Conservation (phyloP, 2,888 invertebrate genomes). For the Folsomia candida region DNA sequence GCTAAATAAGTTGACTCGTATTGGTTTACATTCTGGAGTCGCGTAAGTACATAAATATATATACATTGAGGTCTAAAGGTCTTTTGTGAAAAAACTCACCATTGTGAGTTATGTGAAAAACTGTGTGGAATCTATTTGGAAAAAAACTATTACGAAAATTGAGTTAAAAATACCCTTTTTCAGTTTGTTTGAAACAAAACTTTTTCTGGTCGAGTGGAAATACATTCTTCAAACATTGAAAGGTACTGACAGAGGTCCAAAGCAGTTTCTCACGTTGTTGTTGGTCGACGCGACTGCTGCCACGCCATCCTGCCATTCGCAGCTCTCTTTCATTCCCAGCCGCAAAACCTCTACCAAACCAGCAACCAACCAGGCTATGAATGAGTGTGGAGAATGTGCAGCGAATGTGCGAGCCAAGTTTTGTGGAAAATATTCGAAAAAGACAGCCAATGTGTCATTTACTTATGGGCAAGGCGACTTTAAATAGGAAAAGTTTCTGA, state of each 20-base stretch:
- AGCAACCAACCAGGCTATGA: background rate
- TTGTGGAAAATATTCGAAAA: slow-evolving; percentile 10
- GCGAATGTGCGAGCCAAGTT: background rate
- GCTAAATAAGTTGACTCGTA: no score
- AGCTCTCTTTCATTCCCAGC: no score
- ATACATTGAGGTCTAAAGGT: no score
- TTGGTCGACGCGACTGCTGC: background rate
- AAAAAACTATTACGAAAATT: no score
- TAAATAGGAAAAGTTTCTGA: slow-evolving; percentile 39
- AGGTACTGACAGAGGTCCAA: slow-evolving; percentile 6
- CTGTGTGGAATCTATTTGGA: no score
- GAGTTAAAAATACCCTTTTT: background rate
- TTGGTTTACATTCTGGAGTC: no score
- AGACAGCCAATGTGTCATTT: slow-evolving; percentile 32
- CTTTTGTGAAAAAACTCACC: no score
- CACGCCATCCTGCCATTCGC: background rate
- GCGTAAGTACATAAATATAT: no score
- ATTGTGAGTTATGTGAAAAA: no score
- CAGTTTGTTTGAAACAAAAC: background rate
- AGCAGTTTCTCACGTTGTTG: slow-evolving; percentile 1
- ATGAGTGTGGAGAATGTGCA: background rate
- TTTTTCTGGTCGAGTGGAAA: slow-evolving; percentile 8
- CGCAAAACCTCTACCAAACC: no score
- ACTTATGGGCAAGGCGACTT: slow-evolving; percentile 24
- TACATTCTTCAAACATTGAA: slow-evolving; percentile 7